These are phyloP conservation scores for Alethe diademata DNA, from an alignment of 2,113 vertebrate species.

Conservation along the genomic window DNA sequence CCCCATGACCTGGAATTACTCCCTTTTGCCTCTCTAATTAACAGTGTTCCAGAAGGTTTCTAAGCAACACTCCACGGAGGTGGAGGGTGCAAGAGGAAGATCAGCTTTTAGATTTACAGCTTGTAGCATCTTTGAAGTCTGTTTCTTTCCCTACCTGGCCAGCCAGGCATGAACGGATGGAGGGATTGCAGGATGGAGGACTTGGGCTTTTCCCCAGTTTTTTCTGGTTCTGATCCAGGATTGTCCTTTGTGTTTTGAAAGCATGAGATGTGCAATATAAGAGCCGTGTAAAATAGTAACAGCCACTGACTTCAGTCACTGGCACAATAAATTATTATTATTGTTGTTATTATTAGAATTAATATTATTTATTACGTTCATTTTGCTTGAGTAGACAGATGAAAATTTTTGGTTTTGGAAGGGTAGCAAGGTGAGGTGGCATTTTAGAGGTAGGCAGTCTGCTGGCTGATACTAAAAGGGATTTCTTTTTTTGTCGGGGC, in stretches of 20 bases:
- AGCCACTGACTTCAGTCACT: neutral
- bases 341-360: neutral
- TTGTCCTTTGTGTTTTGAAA: neutral
- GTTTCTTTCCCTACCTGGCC: neutral
- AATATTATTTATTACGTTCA: neutral
- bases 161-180: neutral
- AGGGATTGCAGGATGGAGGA: neutral
- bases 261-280: neutral
- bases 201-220: neutral
- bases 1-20: neutral
- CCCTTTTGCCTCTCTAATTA: neutral
- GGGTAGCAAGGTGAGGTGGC: neutral
- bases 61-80: accelerated
- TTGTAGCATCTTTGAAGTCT: neutral
- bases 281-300: neutral
- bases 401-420: neutral
- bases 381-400: neutral
- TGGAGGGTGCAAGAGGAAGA: neutral
- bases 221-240: neutral
- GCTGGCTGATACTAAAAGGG: neutral
- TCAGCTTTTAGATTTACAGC: neutral
- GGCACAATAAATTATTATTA: neutral
- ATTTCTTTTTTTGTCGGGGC: neutral
- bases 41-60: neutral
- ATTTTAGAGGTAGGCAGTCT: neutral